These are phyloP conservation scores for Carassius gibelio DNA, from an alignment of 2,113 vertebrate genomes.

Conservation along the genomic window DNA sequence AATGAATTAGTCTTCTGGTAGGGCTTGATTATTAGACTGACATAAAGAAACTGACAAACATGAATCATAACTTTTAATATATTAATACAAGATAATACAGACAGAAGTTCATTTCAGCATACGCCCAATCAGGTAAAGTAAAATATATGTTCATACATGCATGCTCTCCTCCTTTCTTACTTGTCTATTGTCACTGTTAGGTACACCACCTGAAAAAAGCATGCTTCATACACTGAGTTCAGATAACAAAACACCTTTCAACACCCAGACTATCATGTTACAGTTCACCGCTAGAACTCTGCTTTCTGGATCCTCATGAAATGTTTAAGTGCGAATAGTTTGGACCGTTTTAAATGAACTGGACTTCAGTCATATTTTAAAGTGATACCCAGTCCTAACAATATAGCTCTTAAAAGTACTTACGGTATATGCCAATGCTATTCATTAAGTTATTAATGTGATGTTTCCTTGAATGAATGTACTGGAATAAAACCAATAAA, in stretches of 20 bases:
- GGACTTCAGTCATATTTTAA: too few species aligned
- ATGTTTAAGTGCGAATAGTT: not conserved
- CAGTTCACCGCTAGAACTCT: not conserved
- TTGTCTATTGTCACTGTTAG: not conserved
- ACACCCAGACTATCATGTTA: not conserved
- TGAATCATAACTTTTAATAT: too few species aligned
- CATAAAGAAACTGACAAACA: too few species aligned
- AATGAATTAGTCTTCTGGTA: too few species aligned
- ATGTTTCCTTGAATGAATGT: too few species aligned
- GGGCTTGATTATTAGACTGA: too few species aligned
- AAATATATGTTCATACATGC: not conserved
- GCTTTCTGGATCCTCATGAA: not conserved
- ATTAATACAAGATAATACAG: too few species aligned
- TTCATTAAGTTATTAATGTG: too few species aligned
- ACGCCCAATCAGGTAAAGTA: not conserved
- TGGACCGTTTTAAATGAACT: not conserved
- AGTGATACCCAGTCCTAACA: too few species aligned
- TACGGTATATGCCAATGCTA: too few species aligned
- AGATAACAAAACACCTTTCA: not conserved
- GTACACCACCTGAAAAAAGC: not conserved
- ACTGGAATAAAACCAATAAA: too few species aligned
- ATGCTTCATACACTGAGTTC: not conserved
- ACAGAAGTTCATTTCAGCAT: not conserved
- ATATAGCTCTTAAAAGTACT: too few species aligned
- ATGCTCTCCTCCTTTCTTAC: not conserved